Base-by-base conservation (phyloP, 2,888 invertebrate genomes). In the Hedychridium roseum region DNA sequence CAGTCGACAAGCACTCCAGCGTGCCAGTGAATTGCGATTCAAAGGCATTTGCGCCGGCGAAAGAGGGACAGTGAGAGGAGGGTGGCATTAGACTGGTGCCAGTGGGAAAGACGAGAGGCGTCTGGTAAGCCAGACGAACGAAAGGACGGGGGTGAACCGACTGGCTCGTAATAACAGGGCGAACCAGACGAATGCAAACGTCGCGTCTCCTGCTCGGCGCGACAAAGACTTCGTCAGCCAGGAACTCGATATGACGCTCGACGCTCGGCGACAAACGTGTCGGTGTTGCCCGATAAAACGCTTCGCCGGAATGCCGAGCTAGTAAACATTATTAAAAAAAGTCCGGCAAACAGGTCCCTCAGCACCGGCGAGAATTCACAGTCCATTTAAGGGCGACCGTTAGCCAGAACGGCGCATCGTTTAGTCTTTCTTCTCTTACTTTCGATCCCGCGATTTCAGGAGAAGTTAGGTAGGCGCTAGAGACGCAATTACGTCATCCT, bases 301-400 rank as follows among this genome's bases (percentile, higher is more conserved):
- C n/a, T n/a, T n/a, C n/a, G n/a, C n/a, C n/a, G n/a, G n/a, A n/a
- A n/a, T n/a, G n/a, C n/a, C n/a, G n/a, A n/a, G n/a, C n/a, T n/a
- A n/a, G n/a, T n/a, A n/a, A n/a, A n/a, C n/a, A n/a, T n/a, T n/a
- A n/a, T n/a, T n/a, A n/a, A n/a, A n/a, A n/a, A n/a, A n/a, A n/a
- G n/a, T n/a, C n/a, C n/a, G n/a, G n/a, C n/a, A n/a, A n/a, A n/a
- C n/a, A n/a, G n/a, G n/a, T n/a, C n/a, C n/a, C n/a, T n/a, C n/a
- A n/a, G n/a, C n/a, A n/a, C n/a, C n/a, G n/a, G n/a, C n/a, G n/a
- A n/a, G n/a, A n/a, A n/a, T n/a, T n/a, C 43, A 17, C 3, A 6
- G 17, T 41, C n/a, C 26, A 50, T 46, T 50, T 46, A 43, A 30
- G 17, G 28, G 28, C 31, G 23, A 15, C 18, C 44, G 20, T 42